Evolutionary conservation across 1,140 invertebrate genomes (phyloP), one percentile per base, ranked within the genome.

Genomic region (Teleopsis dalmanni): DNA sequence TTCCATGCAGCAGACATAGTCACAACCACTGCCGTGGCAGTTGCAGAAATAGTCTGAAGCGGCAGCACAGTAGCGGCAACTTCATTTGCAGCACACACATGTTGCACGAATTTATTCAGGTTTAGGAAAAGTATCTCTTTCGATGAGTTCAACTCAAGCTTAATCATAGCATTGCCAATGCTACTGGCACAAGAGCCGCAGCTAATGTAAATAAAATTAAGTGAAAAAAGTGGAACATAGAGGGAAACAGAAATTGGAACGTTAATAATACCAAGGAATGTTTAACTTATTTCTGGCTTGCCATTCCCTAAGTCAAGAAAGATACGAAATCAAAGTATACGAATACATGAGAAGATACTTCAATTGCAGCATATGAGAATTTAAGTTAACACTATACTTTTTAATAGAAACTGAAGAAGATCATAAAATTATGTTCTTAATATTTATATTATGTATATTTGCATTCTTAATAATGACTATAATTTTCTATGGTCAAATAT

Each of bases 201-300:
- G n/a, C n/a, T n/a, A n/a, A n/a, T n/a, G n/a, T 22, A 44, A 31
- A 33, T 31, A 33, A 21, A 27, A 44, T 44, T 44, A 33, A 33
- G 18, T 31, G 16, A 44, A 44, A 44, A 33, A 44, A 44, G 42
- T 27, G 42, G 27, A 44, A 44, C 42, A n/a, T n/a, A n/a, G n/a
- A n/a, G n/a, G n/a, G n/a, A n/a, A n/a, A n/a, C n/a, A n/a, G n/a
- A n/a, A 44, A 44, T 44, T 44, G 42, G 23, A 21, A 44, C 42
- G 42, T 44, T 44, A 44, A 44, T 44, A 31, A 44, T 33, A 21
- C 42, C 34, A 44, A 44, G 34, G n/a, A 44, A 33, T 44, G 42
- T 44, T n/a, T n/a, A n/a, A n/a, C n/a, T n/a, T n/a, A n/a, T n/a
- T n/a, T n/a, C n/a, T n/a, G n/a, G n/a, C n/a, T n/a, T n/a, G n/a